Base-by-base conservation (phyloP, 1,140 invertebrate species). In the Leptinotarsa defecta region DNA sequence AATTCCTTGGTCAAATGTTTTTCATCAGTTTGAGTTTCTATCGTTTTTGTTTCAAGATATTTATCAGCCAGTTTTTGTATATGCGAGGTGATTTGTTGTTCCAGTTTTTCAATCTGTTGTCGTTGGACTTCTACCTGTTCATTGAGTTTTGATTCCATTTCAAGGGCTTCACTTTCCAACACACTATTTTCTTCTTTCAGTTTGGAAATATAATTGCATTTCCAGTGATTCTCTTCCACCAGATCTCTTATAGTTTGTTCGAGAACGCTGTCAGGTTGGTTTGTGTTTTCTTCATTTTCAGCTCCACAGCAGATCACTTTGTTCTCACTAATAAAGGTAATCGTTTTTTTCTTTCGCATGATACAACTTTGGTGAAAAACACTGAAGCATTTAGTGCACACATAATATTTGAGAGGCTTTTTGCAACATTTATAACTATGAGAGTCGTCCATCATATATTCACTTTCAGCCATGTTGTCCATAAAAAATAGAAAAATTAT, bases 171-270 rank as follows among this genome's bases (percentile, higher is more conserved):
- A 65, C 19, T 65, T 65, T n/a, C 63, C 63, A 65, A 65, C 63
- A 65, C 63, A 65, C 15, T 65, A n/a, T 65, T 65, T 65, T 65
- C 63, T 65, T 65, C 63, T 65, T 65, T 65, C 63, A 65, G 63
- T 65, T 65, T 65, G 63, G 63, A n/a, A 20, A 65, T 65, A 27
- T 65, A 65, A 65, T 65, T 65, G 63, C 63, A 65, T 65, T 65
- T 65, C 63, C 63, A 65, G 15, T 65, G 63, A 65, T 20, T 65
- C 4, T 52, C 11, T 52, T 52, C 49, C 49, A 52, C 49, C 3
- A 52, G 49, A 52, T 52, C 49, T 52, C 49, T 52, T 52, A 52
- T n/a, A n/a, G 49, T 52, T 52, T 52, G 49, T 52, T 52, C 49
- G 13, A 52, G 49, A 52, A n/a, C 4, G 11, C 49, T 52, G 49